Evolutionary conservation across 1,140 invertebrate genomes (phyloP).

Genomic region (Conopomorpha cramerella): DNA sequence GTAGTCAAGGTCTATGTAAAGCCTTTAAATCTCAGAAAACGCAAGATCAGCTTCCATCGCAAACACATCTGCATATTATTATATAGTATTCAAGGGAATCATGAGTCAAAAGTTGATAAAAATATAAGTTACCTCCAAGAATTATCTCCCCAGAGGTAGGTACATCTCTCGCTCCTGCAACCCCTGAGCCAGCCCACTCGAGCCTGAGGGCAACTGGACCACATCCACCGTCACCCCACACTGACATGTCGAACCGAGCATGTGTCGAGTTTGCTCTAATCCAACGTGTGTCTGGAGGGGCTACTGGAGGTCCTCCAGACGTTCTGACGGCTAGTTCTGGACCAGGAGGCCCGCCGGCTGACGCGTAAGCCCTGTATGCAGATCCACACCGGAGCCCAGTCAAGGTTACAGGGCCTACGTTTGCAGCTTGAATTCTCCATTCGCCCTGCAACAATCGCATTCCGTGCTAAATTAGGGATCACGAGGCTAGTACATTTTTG

Average conservation of each 20-base stretch:
- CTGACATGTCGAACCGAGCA: conserved; percentile 39
- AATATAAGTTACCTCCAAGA: conserved; percentile 27
- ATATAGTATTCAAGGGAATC: not conserved
- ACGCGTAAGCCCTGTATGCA: conserved; percentile 39
- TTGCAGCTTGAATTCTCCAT: conserved; percentile 40
- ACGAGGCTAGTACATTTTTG: too few species aligned
- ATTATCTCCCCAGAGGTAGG: conserved; percentile 46
- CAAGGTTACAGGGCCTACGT: conserved; percentile 30
- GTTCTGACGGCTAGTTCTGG: conserved; percentile 41
- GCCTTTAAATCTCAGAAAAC: too few species aligned
- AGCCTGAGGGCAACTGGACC: conserved; percentile 44
- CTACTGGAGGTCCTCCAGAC: conserved; percentile 37
- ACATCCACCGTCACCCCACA: conserved; percentile 50
- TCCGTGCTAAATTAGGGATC: too few species aligned
- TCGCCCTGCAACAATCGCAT: conserved; percentile 29
- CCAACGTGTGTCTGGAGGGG: conserved; percentile 47
- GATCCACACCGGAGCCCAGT: conserved; percentile 41
- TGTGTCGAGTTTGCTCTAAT: conserved; percentile 47
- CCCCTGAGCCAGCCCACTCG: conserved; percentile 43
- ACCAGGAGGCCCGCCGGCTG: conserved; percentile 41
- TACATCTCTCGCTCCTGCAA: conserved; percentile 36
- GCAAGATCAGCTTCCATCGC: too few species aligned
- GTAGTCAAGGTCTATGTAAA: too few species aligned
- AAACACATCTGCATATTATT: too few species aligned
- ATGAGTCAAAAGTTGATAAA: not conserved